Conservation (phyloP, 2,113 vertebrate species). For the Uropsilus gracilis region DNA sequence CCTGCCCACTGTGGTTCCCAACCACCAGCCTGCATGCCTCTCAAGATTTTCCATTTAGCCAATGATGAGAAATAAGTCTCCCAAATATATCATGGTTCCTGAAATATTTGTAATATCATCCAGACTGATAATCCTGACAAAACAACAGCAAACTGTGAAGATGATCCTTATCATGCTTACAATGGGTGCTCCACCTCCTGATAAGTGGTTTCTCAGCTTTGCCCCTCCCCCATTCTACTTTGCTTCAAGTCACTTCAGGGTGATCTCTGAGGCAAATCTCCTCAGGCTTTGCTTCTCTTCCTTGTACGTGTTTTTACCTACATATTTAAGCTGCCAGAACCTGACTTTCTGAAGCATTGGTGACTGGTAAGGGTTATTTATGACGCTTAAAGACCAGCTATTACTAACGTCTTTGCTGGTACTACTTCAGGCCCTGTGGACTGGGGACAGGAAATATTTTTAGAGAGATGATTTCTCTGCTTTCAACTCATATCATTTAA, state of each 20-base stretch:
- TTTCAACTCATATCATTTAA: background rate
- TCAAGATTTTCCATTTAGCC: background rate
- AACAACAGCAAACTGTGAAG: background rate
- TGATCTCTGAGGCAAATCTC: background rate
- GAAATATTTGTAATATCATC: background rate
- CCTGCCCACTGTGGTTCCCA: background rate
- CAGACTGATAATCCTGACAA: background rate
- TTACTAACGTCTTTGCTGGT: background rate
- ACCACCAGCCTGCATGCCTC: background rate
- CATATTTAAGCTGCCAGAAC: background rate
- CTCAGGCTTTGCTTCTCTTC: background rate
- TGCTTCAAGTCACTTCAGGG: background rate
- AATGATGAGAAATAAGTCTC: background rate
- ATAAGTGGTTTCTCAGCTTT: background rate
- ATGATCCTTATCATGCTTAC: background rate
- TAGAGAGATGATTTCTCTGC: background rate
- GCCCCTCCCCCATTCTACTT: background rate
- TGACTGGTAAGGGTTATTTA: background rate
- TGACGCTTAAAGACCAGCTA: background rate
- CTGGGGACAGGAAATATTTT: background rate
- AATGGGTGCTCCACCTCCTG: background rate
- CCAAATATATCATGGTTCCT: background rate
- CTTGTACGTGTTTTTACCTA: background rate
- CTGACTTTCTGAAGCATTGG: conserved; percentile 21
- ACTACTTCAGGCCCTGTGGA: background rate